phyloP scores from a whole-genome alignment of 2,888 invertebrate species.

The Agonopterix heracliana region DNA sequence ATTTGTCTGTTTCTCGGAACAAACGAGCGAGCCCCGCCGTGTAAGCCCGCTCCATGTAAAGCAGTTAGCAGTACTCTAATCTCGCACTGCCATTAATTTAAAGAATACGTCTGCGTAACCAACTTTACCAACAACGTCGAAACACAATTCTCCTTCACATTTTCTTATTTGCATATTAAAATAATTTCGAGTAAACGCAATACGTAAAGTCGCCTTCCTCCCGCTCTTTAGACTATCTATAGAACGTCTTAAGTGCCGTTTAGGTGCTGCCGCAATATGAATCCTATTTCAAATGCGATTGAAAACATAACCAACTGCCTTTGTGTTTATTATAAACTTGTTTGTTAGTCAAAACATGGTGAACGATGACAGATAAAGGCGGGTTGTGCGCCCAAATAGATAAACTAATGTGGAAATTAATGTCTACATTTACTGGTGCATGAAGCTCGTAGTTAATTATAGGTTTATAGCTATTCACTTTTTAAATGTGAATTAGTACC shows the following conservation, averaged over 20 bases:
- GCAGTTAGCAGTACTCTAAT: slow-evolving; percentile 75
- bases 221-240: slow-evolving; percentile 29
- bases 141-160: slow-evolving; percentile 73
- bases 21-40: slow-evolving; percentile 60
- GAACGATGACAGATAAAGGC: slow-evolving; percentile 75
- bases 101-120: slow-evolving; percentile 74
- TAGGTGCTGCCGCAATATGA: slow-evolving; percentile 32
- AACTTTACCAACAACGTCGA: slow-evolving; percentile 66
- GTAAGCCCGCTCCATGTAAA: slow-evolving; percentile 71
- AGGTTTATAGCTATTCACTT: slow-evolving; percentile 71
- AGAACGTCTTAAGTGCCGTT: slow-evolving; percentile 38
- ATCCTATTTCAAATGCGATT: slow-evolving; percentile 34
- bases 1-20: slow-evolving; percentile 72
- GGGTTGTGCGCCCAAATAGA: slow-evolving; percentile 74
- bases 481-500: slow-evolving; percentile 64
- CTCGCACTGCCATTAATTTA: slow-evolving; percentile 72
- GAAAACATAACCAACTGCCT: slow-evolving; percentile 32
- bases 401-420: slow-evolving; percentile 77
- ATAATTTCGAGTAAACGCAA: slow-evolving; percentile 74
- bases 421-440: slow-evolving; percentile 77
- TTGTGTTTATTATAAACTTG: slow-evolving; percentile 38
- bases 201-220: slow-evolving; percentile 66
- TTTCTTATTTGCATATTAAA: slow-evolving; percentile 77
- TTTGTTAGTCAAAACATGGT: slow-evolving; percentile 42
- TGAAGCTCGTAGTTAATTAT: slow-evolving; percentile 75